A percentile compares a stretch with the other conserved stretches of the same genome.
These are phyloP conservation scores for Meteorus colon DNA, from an alignment of 2,888 invertebrate genomes.

Conservation along the genomic window DNA sequence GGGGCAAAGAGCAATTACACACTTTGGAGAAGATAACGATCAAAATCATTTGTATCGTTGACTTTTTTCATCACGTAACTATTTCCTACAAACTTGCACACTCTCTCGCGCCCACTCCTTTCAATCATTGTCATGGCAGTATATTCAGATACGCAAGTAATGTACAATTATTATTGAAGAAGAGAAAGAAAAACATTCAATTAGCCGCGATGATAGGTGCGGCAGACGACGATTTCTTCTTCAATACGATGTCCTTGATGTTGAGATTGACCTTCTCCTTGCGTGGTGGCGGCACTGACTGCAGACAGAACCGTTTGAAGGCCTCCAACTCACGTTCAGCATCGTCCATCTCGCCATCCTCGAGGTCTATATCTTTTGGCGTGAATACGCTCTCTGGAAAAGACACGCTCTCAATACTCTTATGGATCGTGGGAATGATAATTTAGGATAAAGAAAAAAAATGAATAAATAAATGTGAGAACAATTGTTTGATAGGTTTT, in stretches of 20 bases:
- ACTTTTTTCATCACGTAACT: not conserved
- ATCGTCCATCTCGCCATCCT: slow-evolving; percentile 85
- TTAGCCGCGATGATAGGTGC: slow-evolving; percentile 66
- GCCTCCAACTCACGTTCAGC: slow-evolving; percentile 89
- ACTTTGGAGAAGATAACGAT: not conserved
- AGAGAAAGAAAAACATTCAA: slow-evolving; percentile 52
- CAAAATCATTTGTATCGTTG: not conserved
- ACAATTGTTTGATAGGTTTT: not conserved
- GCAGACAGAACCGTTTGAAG: slow-evolving; percentile 90
- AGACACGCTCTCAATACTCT: slow-evolving; percentile 68
- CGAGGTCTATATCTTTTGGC: slow-evolving; percentile 85
- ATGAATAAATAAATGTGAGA: not conserved
- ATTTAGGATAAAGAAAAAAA: slow-evolving; percentile 31
- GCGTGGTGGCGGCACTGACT: slow-evolving; percentile 85
- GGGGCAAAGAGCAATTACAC: not conserved
- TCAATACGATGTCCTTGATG: slow-evolving; percentile 84
- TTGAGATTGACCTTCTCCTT: slow-evolving; percentile 87
- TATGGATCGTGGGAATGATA: slow-evolving; percentile 37
- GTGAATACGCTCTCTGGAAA: slow-evolving; percentile 82
- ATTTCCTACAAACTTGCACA: not conserved
- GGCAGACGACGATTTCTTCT: slow-evolving; percentile 75
- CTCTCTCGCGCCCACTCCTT: not conserved
- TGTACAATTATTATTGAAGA: not conserved
- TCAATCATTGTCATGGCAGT: slow-evolving; percentile 23
- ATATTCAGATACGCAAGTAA: slow-evolving; percentile 1